Evolutionary conservation across 1,140 invertebrate species (phyloP).

Genomic region (Caenorhabditis latens): DNA sequence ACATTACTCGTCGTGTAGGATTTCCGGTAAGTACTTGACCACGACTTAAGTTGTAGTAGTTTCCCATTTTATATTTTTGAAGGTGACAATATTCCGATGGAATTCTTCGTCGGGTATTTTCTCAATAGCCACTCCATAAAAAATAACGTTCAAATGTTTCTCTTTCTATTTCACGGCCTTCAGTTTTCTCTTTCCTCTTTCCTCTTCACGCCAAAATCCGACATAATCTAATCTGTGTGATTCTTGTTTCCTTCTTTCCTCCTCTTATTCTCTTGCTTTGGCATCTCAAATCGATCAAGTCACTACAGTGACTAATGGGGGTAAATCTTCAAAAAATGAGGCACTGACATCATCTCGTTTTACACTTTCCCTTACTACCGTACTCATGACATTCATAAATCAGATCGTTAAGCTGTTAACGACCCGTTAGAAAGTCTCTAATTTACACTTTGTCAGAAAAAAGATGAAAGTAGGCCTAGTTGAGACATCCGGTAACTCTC

Average conservation of each 20-base stretch:
- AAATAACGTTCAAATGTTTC: slow-evolving; percentile 49
- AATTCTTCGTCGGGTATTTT: not conserved
- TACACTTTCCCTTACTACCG: slow-evolving; percentile 51
- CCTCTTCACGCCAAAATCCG: not conserved
- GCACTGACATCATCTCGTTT: slow-evolving; percentile 46
- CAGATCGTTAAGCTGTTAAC: slow-evolving; percentile 44
- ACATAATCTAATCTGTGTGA: slow-evolving; percentile 32
- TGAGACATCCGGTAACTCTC: slow-evolving; percentile 6
- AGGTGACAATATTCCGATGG: not conserved
- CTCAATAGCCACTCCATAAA: slow-evolving; percentile 38
- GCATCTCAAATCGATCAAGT: slow-evolving; percentile 51
- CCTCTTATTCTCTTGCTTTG: slow-evolving; percentile 21
- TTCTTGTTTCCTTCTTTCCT: slow-evolving; percentile 30
- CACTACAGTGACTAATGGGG: slow-evolving; percentile 16
- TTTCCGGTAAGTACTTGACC: slow-evolving; percentile 71
- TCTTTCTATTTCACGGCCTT: slow-evolving; percentile 34
- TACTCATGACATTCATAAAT: slow-evolving; percentile 43
- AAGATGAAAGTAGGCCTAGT: not conserved
- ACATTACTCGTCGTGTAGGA: slow-evolving; percentile 73
- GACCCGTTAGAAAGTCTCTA: slow-evolving; percentile 48
- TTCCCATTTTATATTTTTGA: not conserved
- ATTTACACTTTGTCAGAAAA: slow-evolving; percentile 1
- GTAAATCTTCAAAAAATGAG: slow-evolving; percentile 25
- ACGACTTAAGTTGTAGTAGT: not conserved
- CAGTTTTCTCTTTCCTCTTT: slow-evolving; percentile 51